Evolutionary conservation across 2,888 invertebrate species (phyloP).

Genomic region (Cryptus armator): DNA sequence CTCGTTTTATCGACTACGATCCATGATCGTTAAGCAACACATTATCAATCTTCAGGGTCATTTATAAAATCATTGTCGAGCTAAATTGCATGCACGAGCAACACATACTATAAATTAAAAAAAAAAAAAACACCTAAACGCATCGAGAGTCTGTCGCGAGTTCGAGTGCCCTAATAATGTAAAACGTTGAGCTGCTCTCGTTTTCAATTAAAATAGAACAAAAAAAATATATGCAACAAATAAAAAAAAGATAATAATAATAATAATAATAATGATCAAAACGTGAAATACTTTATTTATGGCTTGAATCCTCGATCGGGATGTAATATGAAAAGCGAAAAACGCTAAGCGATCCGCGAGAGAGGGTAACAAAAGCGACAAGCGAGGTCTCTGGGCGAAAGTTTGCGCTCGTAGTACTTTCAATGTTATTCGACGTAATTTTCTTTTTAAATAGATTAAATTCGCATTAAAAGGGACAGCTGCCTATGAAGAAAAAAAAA

Average conservation of each 20-base stretch:
- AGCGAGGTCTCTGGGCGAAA: slow-evolving; percentile 61
- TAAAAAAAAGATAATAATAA: slow-evolving; percentile 35
- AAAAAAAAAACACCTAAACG: slow-evolving; percentile 50
- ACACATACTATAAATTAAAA: slow-evolving; percentile 24
- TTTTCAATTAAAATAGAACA: slow-evolving; percentile 63
- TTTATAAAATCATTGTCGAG: slow-evolving; percentile 35
- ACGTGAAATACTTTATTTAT: slow-evolving; percentile 53
- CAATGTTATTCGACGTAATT: slow-evolving; percentile 49
- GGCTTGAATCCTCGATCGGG: slow-evolving; percentile 58
- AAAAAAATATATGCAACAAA: slow-evolving; percentile 61
- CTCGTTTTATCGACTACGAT: slow-evolving; percentile 37
- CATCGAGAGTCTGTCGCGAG: slow-evolving; percentile 62
- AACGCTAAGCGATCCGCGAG: slow-evolving; percentile 61
- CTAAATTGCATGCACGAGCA: slow-evolving; percentile 42
- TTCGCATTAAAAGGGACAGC: slow-evolving; percentile 66
- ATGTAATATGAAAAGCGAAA: slow-evolving; percentile 48
- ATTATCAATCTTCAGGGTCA: slow-evolving; percentile 35
- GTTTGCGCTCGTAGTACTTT: slow-evolving; percentile 55
- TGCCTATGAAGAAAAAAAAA: slow-evolving; percentile 65
- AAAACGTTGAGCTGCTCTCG: slow-evolving; percentile 68
- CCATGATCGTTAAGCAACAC: slow-evolving; percentile 50
- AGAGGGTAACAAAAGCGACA: slow-evolving; percentile 66
- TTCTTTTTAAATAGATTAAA: slow-evolving; percentile 48
- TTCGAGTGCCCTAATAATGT: slow-evolving; percentile 54
- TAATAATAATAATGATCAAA: background rate